A percentile compares a stretch with the other conserved stretches of the same genome.
phyloP scores from a whole-genome alignment of 2,888 invertebrate species.

The Melanostoma scalare region DNA sequence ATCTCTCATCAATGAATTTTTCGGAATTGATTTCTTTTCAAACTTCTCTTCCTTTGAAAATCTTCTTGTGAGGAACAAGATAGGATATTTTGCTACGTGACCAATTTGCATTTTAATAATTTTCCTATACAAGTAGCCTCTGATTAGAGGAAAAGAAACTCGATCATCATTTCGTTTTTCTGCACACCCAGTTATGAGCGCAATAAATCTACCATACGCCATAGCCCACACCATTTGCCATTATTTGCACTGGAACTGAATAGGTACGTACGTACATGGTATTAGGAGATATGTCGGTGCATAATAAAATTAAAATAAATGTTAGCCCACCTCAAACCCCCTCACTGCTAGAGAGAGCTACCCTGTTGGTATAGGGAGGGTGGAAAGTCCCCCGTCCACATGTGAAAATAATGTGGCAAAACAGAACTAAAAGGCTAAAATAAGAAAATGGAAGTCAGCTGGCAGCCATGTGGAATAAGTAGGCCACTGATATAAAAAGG shows the following conservation, averaged over 20 bases:
- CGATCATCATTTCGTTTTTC: slow-evolving; percentile 1
- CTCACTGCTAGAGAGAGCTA: slow-evolving; percentile 13
- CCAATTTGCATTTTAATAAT: slow-evolving; percentile 25
- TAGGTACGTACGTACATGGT: not conserved
- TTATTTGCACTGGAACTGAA: slow-evolving; percentile 11
- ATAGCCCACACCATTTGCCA: not conserved
- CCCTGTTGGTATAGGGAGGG: no score
- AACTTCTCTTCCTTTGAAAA: not conserved
- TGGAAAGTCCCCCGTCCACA: not conserved
- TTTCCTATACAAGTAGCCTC: slow-evolving; percentile 6
- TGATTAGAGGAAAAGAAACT: slow-evolving; percentile 5
- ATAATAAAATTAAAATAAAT: slow-evolving; percentile 41
- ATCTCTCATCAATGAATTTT: not conserved
- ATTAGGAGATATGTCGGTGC: slow-evolving; percentile 20
- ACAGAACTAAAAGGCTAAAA: slow-evolving; percentile 3
- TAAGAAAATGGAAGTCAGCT: slow-evolving; percentile 40
- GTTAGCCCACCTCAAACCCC: slow-evolving; percentile 1
- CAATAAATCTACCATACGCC: not conserved
- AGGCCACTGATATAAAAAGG: slow-evolving; percentile 61
- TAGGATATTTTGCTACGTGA: slow-evolving; percentile 5
- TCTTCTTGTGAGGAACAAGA: not conserved
- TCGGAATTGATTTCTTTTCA: not conserved
- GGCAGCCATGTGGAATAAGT: slow-evolving; percentile 66
- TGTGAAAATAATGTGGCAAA: slow-evolving; percentile 35
- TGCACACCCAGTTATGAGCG: slow-evolving; percentile 13